phyloP scores from a whole-genome alignment of 1,140 invertebrate species.

The Probaryconus sp. region DNA sequence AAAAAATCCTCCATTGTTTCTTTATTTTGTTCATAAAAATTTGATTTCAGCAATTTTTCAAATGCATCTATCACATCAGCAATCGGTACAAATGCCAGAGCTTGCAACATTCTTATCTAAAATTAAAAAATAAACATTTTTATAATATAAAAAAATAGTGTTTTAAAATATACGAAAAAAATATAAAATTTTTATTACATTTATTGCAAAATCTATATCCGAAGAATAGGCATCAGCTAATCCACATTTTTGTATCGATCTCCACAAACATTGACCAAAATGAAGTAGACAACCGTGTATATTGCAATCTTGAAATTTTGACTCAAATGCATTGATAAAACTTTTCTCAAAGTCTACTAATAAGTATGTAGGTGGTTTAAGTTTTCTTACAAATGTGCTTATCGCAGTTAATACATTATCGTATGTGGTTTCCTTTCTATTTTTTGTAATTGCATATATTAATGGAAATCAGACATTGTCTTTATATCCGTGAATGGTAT shows the following conservation, averaged over 20 bases:
- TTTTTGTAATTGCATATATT: conserved; percentile 11
- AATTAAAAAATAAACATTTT: background rate
- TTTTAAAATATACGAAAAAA: background rate
- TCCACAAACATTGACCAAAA: conserved; percentile 34
- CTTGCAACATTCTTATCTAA: conserved; percentile 10
- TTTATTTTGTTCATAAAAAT: conserved; percentile 2
- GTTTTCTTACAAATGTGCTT: background rate
- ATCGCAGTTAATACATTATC: background rate
- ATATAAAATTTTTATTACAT: conserved; percentile 10
- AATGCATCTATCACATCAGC: conserved; percentile 14
- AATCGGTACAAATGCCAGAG: conserved; percentile 23
- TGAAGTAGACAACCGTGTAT: conserved; percentile 42
- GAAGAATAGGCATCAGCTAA: conserved; percentile 11
- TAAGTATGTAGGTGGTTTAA: conserved; percentile 10
- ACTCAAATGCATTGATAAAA: conserved; percentile 12
- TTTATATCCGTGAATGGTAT: conserved; percentile 27
- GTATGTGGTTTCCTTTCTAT: conserved; percentile 1
- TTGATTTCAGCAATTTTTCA: conserved; percentile 13
- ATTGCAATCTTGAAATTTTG: conserved; percentile 4
- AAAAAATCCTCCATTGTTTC: conserved; percentile 1
- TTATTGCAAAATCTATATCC: conserved; percentile 18
- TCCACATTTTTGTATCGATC: conserved; percentile 26
- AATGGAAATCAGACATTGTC: conserved; percentile 14
- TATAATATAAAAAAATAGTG: background rate
- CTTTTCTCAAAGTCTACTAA: conserved; percentile 34